Evolutionary conservation across 2,888 invertebrate genomes (phyloP).

Genomic region (Nymphalis c-album): DNA sequence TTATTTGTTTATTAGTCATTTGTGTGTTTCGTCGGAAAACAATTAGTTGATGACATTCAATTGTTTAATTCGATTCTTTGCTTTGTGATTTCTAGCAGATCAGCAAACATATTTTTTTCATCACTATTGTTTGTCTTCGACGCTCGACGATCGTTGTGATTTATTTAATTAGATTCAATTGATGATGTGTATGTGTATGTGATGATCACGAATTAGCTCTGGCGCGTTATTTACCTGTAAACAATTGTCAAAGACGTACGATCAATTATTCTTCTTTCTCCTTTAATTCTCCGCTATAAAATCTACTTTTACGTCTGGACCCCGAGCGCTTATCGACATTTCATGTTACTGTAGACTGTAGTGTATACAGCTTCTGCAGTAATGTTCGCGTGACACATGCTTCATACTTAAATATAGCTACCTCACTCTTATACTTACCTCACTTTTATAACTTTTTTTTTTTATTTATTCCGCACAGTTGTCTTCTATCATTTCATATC

Average conservation of each 20-base stretch:
- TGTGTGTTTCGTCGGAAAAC: background rate
- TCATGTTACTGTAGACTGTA: no score
- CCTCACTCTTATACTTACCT: no score
- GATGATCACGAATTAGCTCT: background rate
- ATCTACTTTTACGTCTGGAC: no score
- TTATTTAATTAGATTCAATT: background rate
- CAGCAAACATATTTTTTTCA: background rate
- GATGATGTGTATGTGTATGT: background rate
- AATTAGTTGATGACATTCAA: background rate
- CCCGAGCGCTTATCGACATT: no score
- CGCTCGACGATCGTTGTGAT: background rate
- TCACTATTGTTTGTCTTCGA: background rate
- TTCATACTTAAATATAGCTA: no score
- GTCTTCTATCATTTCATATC: no score
- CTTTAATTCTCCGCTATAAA: no score
- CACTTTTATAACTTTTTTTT: no score
- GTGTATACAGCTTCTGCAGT: no score
- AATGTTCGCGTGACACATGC: no score
- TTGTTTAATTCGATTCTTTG: background rate
- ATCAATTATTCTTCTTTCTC: no score
- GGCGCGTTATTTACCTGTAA: background rate
- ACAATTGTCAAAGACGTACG: background rate
- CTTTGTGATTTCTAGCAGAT: background rate
- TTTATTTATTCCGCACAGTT: no score
- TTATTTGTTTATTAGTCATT: slow-evolving; percentile 2